A percentile compares a stretch with the other conserved stretches of the same genome.
These are phyloP conservation scores for Sericinus montela DNA, from an alignment of 2,888 invertebrate species.

Conservation along the genomic window DNA sequence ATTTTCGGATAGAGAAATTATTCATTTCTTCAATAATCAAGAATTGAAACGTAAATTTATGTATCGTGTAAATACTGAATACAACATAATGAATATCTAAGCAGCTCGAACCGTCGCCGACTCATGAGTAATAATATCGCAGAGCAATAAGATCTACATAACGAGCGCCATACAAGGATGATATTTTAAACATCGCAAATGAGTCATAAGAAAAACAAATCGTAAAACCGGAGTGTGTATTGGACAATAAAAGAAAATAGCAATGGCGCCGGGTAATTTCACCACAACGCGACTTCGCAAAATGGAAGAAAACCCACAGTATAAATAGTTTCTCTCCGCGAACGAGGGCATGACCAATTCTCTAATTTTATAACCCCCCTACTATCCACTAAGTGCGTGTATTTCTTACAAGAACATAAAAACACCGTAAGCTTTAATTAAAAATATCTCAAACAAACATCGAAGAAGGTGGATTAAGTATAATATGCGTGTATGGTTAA, in stretches of 20 bases:
- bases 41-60: too few species aligned
- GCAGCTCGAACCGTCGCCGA: background rate
- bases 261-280: constrained; percentile 71
- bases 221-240: constrained; percentile 35
- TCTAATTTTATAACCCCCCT: constrained; percentile 58
- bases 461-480: constrained; percentile 1
- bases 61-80: too few species aligned
- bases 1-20: too few species aligned
- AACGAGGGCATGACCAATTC: constrained; percentile 63
- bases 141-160: constrained; percentile 21
- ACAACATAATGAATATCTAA: too few species aligned
- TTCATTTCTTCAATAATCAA: too few species aligned
- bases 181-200: constrained; percentile 56
- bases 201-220: constrained; percentile 66
- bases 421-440: constrained; percentile 24
- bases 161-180: constrained; percentile 25
- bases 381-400: constrained; percentile 11
- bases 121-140: background rate
- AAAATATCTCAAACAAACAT: constrained; percentile 10
- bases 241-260: constrained; percentile 57
- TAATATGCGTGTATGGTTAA: background rate
- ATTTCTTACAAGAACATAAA: constrained; percentile 30
- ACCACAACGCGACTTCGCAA: constrained; percentile 50
- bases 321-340: constrained; percentile 48
- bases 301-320: constrained; percentile 61